A percentile compares a stretch with the other conserved stretches of the same genome.
phyloP scores from a whole-genome alignment of 2,888 invertebrate species.

The Patella depressa region DNA sequence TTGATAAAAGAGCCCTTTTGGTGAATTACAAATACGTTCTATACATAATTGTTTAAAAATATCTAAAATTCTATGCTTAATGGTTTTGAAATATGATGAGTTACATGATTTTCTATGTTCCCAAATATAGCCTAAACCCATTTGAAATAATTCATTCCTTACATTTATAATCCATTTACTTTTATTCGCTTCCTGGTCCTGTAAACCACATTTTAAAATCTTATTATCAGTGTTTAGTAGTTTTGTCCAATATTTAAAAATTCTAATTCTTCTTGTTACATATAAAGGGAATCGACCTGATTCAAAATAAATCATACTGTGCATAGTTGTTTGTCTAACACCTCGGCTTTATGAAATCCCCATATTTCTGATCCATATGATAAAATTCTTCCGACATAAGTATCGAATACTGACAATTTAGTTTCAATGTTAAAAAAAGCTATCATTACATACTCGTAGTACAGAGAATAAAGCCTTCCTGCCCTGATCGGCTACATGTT shows the following conservation, averaged over 20 bases:
- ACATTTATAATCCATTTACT: no score
- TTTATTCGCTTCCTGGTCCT: no score
- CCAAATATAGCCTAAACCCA: no score
- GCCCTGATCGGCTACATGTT: constrained; percentile 20
- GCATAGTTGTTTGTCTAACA: constrained; percentile 1
- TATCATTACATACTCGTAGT: neutral
- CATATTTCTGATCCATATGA: constrained; percentile 20
- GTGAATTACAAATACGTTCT: no score
- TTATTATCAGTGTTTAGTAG: constrained; percentile 1
- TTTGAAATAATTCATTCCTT: no score
- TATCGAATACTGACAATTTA: constrained; percentile 17
- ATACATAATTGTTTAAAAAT: no score
- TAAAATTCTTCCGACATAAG: constrained; percentile 12
- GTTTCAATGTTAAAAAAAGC: constrained; percentile 15
- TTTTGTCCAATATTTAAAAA: constrained; percentile 15
- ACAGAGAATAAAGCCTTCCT: constrained; percentile 14
- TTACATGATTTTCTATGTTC: no score
- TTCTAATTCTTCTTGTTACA: neutral
- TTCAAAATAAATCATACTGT: neutral
- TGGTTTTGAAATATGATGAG: no score
- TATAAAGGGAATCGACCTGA: constrained; percentile 4
- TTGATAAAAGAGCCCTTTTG: no score
- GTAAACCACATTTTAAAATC: no score
- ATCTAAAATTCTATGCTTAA: no score
- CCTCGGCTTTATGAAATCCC: constrained; percentile 23